Conservation (phyloP, 2,113 vertebrate species). For the Atherinomorus stipes region DNA sequence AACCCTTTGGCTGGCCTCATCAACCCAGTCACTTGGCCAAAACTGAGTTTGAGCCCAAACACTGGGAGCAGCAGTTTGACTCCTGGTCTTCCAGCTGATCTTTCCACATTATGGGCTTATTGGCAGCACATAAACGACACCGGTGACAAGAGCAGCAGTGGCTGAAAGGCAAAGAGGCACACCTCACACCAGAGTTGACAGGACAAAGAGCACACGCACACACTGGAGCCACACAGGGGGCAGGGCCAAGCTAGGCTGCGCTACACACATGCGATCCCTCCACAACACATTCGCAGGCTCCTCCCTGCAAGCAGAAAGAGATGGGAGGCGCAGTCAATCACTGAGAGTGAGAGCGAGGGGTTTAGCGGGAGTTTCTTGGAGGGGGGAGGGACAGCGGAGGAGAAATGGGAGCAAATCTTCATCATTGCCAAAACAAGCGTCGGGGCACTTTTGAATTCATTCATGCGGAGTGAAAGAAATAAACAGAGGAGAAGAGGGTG, state of each 20-base stretch:
- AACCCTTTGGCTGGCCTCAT: slow-evolving; percentile 42
- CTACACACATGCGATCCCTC: slow-evolving; percentile 46
- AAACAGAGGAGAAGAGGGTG: slow-evolving; percentile 33
- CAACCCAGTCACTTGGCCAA: slow-evolving; percentile 54
- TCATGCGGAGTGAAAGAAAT: slow-evolving; percentile 36
- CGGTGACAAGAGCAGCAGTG: slow-evolving; percentile 21
- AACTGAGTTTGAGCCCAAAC: slow-evolving; percentile 28
- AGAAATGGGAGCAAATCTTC: slow-evolving; percentile 18
- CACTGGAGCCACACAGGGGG: slow-evolving; percentile 52
- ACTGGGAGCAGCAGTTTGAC: slow-evolving; percentile 6
- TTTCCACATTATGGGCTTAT: slow-evolving; percentile 11
- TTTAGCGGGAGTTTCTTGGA: slow-evolving; percentile 26
- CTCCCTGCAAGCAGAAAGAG: slow-evolving; percentile 68
- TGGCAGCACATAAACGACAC: slow-evolving; percentile 12
- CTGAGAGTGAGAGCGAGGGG: slow-evolving; percentile 54
- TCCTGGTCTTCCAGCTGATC: slow-evolving; percentile 23
- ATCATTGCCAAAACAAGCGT: slow-evolving; percentile 35
- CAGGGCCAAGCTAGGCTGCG: slow-evolving; percentile 71
- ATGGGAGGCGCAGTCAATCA: slow-evolving; percentile 70
- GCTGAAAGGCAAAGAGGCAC: slow-evolving; percentile 47
- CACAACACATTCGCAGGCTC: slow-evolving; percentile 62
- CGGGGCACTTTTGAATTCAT: slow-evolving; percentile 26
- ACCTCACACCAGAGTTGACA: slow-evolving; percentile 64
- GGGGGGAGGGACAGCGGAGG: slow-evolving; percentile 15
- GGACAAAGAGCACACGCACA: slow-evolving; percentile 79